These are phyloP conservation scores for Smithornis capensis DNA, from an alignment of 2,113 vertebrate genomes.

Conservation along the genomic window DNA sequence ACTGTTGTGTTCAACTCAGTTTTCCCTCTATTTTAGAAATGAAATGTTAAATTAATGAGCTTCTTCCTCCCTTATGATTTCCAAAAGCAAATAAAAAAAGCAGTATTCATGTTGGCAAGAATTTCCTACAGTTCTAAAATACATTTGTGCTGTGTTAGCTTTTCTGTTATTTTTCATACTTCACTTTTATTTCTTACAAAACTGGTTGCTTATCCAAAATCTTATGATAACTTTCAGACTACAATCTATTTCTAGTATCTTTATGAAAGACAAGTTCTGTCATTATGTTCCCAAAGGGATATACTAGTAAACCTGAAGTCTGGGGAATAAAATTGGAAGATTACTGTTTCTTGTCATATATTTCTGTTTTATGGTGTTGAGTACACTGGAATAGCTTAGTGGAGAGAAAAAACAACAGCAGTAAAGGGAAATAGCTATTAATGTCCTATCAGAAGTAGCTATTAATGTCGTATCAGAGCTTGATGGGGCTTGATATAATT, in stretches of 20 bases:
- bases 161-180: neutral
- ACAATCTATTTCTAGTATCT: slow-evolving; percentile 7
- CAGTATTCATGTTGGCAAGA: neutral
- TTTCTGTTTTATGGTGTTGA: slow-evolving; percentile 21
- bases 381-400: slow-evolving; percentile 9
- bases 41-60: neutral
- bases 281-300: slow-evolving; percentile 27
- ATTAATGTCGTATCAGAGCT: slow-evolving; percentile 72
- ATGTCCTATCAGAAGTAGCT: slow-evolving; percentile 63
- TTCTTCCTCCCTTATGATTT: neutral
- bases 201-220: neutral
- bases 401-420: neutral
- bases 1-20: neutral
- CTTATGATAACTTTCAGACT: neutral
- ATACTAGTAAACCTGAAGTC: slow-evolving; percentile 1
- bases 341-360: slow-evolving; percentile 27
- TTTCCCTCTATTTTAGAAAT: neutral
- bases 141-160: neutral
- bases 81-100: neutral
- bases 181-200: slow-evolving; percentile 20
- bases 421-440: slow-evolving; percentile 56
- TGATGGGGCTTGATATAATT: slow-evolving; percentile 79
- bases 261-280: slow-evolving; percentile 16
- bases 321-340: slow-evolving; percentile 43
- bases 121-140: neutral